Base-by-base conservation (phyloP, 2,113 vertebrate genomes). In the Stegostoma tigrinum region DNA sequence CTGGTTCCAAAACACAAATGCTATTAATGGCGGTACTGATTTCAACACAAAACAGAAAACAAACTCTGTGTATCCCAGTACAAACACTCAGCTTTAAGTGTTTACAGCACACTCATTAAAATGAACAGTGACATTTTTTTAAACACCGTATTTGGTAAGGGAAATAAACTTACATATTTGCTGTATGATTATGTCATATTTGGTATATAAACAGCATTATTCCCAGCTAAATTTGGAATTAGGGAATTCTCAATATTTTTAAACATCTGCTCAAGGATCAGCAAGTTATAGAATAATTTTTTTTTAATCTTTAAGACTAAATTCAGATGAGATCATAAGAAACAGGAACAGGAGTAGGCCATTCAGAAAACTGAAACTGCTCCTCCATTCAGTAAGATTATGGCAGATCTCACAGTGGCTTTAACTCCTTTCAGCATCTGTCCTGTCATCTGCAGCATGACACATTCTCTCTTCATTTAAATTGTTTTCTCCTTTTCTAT, bases 11-110 rank as follows among this genome's bases (percentile, higher is more conserved):
- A 66, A 93, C 42, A 24, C 66, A 48, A n/a, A 70, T 30, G 93
- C 93, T 48, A 24, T 72, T 68, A 67, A 72, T 48, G n/a, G 15
- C 34, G 68, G 75, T 45, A 17, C 67, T 95, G 67, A 38, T 95
- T 72, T 30, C 94, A 95, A 72, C 72, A 95, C 89, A 91, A 91
- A 91, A 19, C 61, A 91, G 89, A 91, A 66, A 91, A 66, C 34
- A 93, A 93, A 66, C 61, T 67, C 89, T 93, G 89, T 19, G 19
- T 5, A 93, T 66, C 21, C 89, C 89, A 93, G 34, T 66, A 93
- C 89, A 67, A 66, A 93, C n/a, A 93, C n/a, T 42, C 19, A 8
- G 5, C 38, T 93, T 61, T 38, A 64, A 23, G 89, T 93, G 89
- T 38, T 93, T 93, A 93, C n/a, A 64, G 5, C n/a, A 66, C 34